A percentile compares a stretch with the other conserved stretches of the same genome.
Conservation (phyloP, 2,797 vertebrate species). For the Coccyzus lansbergi region DNA sequence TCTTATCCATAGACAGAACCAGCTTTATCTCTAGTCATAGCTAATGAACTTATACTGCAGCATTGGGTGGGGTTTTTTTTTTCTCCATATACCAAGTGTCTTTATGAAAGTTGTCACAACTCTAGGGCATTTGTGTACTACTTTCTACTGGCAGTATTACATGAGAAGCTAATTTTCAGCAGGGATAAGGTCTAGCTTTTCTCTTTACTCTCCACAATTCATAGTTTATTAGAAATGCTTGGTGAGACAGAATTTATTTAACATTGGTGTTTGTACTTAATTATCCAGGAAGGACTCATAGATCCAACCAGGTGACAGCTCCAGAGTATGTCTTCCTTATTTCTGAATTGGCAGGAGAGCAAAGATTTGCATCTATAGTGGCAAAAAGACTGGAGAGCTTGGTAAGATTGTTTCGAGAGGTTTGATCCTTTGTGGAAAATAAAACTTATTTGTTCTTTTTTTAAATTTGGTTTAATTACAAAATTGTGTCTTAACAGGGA, state of each 20-base stretch:
- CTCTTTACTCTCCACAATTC: neutral
- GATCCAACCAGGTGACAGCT: conserved; percentile 98
- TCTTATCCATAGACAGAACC: neutral
- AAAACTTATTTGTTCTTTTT: neutral
- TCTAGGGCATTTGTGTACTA: neutral
- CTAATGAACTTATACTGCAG: neutral
- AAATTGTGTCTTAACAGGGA: conserved; percentile 80
- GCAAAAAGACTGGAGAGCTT: conserved; percentile 97
- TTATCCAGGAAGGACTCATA: conserved; percentile 90
- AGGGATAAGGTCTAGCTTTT: neutral
- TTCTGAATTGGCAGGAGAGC: conserved; percentile 96
- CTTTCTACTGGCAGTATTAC: neutral
- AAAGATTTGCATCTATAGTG: conserved; percentile 97
- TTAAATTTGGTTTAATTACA: neutral
- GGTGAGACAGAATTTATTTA: neutral
- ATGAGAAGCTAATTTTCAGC: neutral
- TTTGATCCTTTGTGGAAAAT: neutral
- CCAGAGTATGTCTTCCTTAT: conserved; percentile 98
- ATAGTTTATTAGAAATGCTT: neutral
- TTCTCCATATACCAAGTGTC: accelerated
- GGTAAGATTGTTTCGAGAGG: conserved; percentile 77
- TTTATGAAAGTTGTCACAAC: neutral
- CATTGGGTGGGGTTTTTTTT: neutral
- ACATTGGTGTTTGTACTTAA: neutral
- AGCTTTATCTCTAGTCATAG: neutral